These are phyloP conservation scores for Platyscapa corneri DNA, from an alignment of 1,140 invertebrate species.

Conservation along the genomic window DNA sequence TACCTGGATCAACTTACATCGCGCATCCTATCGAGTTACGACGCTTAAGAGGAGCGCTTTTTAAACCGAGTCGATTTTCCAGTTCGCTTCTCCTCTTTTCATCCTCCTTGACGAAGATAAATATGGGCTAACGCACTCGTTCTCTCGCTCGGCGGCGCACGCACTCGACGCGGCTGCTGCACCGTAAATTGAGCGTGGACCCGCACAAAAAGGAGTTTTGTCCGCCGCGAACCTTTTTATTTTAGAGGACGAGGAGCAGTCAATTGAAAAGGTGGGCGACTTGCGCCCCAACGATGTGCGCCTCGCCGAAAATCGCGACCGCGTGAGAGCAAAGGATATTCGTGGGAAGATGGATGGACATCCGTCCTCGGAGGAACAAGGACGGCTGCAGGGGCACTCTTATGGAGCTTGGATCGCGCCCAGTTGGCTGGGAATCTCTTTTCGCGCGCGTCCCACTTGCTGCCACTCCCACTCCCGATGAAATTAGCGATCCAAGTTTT, in stretches of 20 bases:
- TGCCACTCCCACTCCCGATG: slow-evolving; percentile 44
- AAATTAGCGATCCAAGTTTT: slow-evolving; percentile 28
- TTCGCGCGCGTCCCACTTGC: slow-evolving; percentile 45
- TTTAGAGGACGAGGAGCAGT: too few relatives aligned
- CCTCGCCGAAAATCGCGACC: too few relatives aligned
- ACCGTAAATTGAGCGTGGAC: too few relatives aligned
- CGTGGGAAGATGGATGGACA: too few relatives aligned
- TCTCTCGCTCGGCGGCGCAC: neutral
- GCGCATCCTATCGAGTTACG: slow-evolving; percentile 5
- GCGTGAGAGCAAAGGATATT: too few relatives aligned
- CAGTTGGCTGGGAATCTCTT: slow-evolving; percentile 62
- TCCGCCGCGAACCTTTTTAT: too few relatives aligned
- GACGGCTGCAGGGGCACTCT: slow-evolving; percentile 56
- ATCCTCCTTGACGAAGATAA: neutral
- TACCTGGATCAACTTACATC: slow-evolving; percentile 21
- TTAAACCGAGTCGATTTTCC: neutral
- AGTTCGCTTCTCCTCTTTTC: neutral
- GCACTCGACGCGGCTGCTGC: too few relatives aligned
- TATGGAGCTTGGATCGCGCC: slow-evolving; percentile 66
- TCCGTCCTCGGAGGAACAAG: neutral
- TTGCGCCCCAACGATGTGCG: too few relatives aligned
- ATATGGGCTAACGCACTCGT: too few relatives aligned
- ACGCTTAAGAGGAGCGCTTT: neutral
- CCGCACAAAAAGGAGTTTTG: too few relatives aligned
- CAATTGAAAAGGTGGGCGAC: too few relatives aligned